phyloP scores from a whole-genome alignment of 2,888 invertebrate genomes.

The Taphrorychus bicolor region DNA sequence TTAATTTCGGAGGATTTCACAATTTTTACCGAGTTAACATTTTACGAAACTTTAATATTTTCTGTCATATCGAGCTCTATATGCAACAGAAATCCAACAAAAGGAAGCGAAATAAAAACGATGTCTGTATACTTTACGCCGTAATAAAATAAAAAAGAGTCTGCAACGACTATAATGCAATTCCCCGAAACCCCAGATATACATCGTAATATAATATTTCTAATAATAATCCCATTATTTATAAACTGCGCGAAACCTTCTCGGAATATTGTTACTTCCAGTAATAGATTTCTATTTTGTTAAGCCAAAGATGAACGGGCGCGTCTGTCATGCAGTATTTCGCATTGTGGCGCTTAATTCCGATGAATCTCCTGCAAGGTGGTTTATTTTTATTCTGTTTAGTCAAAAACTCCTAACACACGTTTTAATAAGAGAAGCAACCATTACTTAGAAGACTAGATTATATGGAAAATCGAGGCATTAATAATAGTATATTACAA shows the following conservation, averaged over 20 bases:
- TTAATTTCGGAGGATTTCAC: too few relatives aligned
- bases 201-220: conserved; percentile 6
- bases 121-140: background rate
- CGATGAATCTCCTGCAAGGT: background rate
- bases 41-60: too few relatives aligned
- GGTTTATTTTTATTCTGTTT: too few relatives aligned
- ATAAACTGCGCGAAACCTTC: conserved; percentile 15
- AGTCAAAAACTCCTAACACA: too few relatives aligned
- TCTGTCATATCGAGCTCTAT: too few relatives aligned
- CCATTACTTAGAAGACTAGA: too few relatives aligned
- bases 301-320: background rate
- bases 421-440: too few relatives aligned
- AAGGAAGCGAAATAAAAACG: too few relatives aligned
- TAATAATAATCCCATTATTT: conserved; percentile 23
- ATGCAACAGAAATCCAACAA: too few relatives aligned
- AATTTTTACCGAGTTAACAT: too few relatives aligned
- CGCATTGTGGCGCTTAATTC: background rate
- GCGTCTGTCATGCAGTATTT: background rate
- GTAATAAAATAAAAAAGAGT: background rate
- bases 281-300: conserved; percentile 19
- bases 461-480: too few relatives aligned
- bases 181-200: background rate
- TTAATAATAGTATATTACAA: too few relatives aligned
- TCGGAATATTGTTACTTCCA: conserved; percentile 20
- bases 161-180: background rate